Conservation (phyloP, 2,888 invertebrate species). For the Orthosia gracilis region DNA sequence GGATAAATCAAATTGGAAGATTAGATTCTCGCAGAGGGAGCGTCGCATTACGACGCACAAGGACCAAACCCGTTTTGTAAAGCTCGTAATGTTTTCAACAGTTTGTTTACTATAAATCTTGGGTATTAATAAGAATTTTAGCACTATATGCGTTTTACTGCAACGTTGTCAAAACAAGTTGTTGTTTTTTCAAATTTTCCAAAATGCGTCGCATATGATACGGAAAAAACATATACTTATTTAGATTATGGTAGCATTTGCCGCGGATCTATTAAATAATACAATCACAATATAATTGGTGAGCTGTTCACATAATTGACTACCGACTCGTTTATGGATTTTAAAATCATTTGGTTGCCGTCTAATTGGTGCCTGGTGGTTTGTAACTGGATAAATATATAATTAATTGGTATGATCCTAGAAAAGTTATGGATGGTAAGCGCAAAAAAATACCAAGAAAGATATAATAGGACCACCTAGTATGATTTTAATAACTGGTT, state of each 20-base stretch:
- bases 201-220: constrained; percentile 19
- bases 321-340: constrained; percentile 14
- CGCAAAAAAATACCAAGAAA: constrained; percentile 7
- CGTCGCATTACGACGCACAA: not conserved
- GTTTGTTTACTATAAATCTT: not conserved
- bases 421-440: not conserved
- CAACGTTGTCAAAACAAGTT: constrained; percentile 41
- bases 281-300: constrained; percentile 10
- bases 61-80: constrained; percentile 20
- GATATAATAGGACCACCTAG: constrained; percentile 25
- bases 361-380: constrained; percentile 23
- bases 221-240: not conserved
- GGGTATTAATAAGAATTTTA: not conserved
- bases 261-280: not conserved
- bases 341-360: constrained; percentile 27
- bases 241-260: constrained; percentile 8
- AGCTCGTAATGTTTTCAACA: constrained; percentile 2
- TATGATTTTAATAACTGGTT: not conserved
- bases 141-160: constrained; percentile 32
- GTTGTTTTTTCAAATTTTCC: not conserved
- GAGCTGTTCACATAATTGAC: constrained; percentile 22
- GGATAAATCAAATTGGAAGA: constrained; percentile 36
- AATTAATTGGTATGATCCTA: not conserved
- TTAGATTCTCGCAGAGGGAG: constrained; percentile 30
- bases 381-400: constrained; percentile 10